Evolutionary conservation across 2,888 invertebrate genomes (phyloP), one percentile per base, ranked within the genome.

Genomic region (Torymus tubicola): DNA sequence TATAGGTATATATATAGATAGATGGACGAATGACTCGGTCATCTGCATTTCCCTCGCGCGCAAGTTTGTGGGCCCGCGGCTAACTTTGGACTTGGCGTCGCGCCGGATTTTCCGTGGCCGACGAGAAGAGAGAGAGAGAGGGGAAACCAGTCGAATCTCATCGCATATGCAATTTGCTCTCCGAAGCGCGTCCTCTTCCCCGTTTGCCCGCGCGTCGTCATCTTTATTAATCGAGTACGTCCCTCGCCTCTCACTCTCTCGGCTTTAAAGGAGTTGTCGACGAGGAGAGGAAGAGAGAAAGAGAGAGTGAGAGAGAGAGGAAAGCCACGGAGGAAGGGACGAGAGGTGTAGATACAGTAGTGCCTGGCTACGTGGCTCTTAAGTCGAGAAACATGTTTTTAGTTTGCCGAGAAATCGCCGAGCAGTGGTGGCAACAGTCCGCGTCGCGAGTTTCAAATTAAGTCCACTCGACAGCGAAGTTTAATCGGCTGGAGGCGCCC

Each of bases 401-500:
- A 67, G 52, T 21, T 2, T 10, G 52, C 10, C 5, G 21, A 64
- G 16, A 5, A 16, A 55, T 42, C 42, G 8, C 42, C 63, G 3
- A 52, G 50, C 16, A 14, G 61, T 12, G 31, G 50, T 16, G 52
- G 61, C 52, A 71, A 24, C 61, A 61, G 60, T 18, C 68, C 5
- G 31, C 5, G 31, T 24, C 13, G 52, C 55, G 13, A 72, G 72
- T 55, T 78, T 80, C 61, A 60, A 81, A 83, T 83, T 82, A 80
- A 83, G 76, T 71, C 80, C 63, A 68, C 69, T 76, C 74, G 16
- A 16, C 60, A 50, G 2, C 18, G 18, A 3, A 14, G 42, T 24
- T 68, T 75, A 75, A 81, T 82, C 71, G 82, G 77, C 31, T 68
- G 63, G 74, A 68, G 67, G 60, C 70, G 76, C 69, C 74, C 13